Conservation (phyloP, 2,888 invertebrate genomes). For the Marronus borbonicus region DNA sequence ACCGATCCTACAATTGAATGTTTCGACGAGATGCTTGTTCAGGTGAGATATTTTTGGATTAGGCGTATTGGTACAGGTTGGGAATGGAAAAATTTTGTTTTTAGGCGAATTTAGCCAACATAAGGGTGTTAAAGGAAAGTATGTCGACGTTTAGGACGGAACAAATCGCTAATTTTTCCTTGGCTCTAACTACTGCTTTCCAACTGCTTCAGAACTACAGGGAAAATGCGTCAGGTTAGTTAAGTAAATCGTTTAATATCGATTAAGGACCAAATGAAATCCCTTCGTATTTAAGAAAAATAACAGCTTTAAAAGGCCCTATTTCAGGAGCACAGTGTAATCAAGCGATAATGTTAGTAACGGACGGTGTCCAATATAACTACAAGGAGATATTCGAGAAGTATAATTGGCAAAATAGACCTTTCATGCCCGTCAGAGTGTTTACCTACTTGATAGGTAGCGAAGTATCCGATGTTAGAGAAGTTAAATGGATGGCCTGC, state of each 20-base stretch:
- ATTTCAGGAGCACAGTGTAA: slow-evolving; percentile 76
- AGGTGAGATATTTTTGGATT: slow-evolving; percentile 73
- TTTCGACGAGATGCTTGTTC: slow-evolving; percentile 90
- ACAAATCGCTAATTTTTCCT: slow-evolving; percentile 95
- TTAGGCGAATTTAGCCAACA: slow-evolving; percentile 88
- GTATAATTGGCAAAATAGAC: slow-evolving; percentile 86
- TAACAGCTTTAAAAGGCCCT: neutral
- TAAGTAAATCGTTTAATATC: neutral
- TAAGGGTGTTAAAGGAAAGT: slow-evolving; percentile 85
- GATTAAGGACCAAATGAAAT: too few species aligned
- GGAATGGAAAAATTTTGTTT: neutral
- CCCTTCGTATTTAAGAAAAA: too few species aligned
- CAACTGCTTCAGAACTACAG: slow-evolving; percentile 77
- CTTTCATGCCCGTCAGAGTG: slow-evolving; percentile 90
- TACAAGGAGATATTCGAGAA: slow-evolving; percentile 93
- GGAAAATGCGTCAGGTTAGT: slow-evolving; percentile 52
- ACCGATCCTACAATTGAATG: slow-evolving; percentile 89
- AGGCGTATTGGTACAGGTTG: neutral
- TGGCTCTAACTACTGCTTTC: slow-evolving; percentile 92
- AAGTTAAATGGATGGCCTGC: slow-evolving; percentile 99
- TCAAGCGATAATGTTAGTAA: slow-evolving; percentile 98
- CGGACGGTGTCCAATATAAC: slow-evolving; percentile 98
- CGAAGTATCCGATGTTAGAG: slow-evolving; percentile 89
- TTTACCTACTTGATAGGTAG: slow-evolving; percentile 96
- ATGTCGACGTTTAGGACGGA: slow-evolving; percentile 85